These are phyloP conservation scores for Polymixis lichenea DNA, from an alignment of 2,888 invertebrate species.

Conservation along the genomic window DNA sequence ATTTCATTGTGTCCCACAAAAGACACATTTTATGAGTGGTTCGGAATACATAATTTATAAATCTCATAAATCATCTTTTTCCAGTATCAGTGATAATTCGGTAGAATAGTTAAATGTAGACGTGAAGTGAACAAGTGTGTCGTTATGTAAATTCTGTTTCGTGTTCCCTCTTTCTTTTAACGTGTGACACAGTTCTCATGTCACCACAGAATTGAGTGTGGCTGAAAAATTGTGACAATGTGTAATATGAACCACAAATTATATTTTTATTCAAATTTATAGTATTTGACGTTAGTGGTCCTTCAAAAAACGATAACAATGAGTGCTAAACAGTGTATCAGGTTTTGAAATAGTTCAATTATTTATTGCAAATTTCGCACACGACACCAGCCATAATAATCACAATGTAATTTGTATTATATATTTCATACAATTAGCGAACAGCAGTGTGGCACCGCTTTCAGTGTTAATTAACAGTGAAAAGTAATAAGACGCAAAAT, in stretches of 20 bases:
- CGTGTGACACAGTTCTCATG: constrained; percentile 54
- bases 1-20: constrained; percentile 68
- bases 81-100: constrained; percentile 4
- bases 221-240: constrained; percentile 47
- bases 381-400: constrained; percentile 84
- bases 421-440: constrained; percentile 76
- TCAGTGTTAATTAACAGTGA: constrained; percentile 75
- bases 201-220: constrained; percentile 36
- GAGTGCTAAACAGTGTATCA: constrained; percentile 81
- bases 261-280: constrained; percentile 32
- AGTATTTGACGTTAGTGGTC: constrained; percentile 66
- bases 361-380: constrained; percentile 85
- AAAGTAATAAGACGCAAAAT: constrained; percentile 72
- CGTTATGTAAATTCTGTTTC: constrained; percentile 31
- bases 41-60: constrained; percentile 63
- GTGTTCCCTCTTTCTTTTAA: constrained; percentile 19
- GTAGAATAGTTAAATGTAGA: constrained; percentile 13
- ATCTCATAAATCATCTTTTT: constrained; percentile 14
- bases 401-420: constrained; percentile 88
- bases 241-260: constrained; percentile 20
- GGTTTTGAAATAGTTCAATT: constrained; percentile 85
- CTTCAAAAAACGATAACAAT: constrained; percentile 71
- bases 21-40: constrained; percentile 54
- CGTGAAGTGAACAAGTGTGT: constrained; percentile 24
- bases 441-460: constrained; percentile 85